Conservation (phyloP, 1,140 invertebrate genomes). For the Drosophila asahinai region DNA sequence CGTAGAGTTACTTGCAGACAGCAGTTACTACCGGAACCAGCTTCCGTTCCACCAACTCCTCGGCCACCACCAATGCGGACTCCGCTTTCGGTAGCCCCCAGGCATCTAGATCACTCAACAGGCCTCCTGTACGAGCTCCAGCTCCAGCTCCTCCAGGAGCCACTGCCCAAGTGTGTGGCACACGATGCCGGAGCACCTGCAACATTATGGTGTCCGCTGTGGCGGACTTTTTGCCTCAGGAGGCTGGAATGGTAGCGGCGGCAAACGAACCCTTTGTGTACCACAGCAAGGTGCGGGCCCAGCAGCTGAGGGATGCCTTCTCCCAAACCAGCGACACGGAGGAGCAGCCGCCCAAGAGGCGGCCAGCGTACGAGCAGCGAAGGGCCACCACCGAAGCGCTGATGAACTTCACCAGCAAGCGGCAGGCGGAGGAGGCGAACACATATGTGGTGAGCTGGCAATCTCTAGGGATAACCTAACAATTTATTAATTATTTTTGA, state of each 20-base stretch:
- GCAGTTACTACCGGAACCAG: conserved; percentile 63
- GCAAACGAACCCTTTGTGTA: conserved; percentile 72
- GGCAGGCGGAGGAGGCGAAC: conserved; percentile 79
- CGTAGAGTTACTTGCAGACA: conserved; percentile 5
- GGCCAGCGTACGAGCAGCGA: conserved; percentile 69
- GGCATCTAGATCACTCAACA: conserved; percentile 45
- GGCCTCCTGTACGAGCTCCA: conserved; percentile 1
- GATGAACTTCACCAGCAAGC: conserved; percentile 55
- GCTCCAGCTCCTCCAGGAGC: conserved; percentile 17
- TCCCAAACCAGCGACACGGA: conserved; percentile 83
- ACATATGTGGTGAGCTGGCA: conserved; percentile 65
- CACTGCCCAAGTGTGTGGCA: conserved; percentile 68
- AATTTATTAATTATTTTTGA: background rate
- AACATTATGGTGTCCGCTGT: conserved; percentile 88
- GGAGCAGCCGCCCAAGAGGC: conserved; percentile 52
- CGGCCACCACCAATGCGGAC: conserved; percentile 70
- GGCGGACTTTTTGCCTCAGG: conserved; percentile 73
- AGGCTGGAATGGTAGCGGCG: conserved; percentile 9
- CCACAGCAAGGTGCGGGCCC: conserved; percentile 73
- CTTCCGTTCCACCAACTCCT: conserved; percentile 81
- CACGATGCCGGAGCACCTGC: conserved; percentile 89
- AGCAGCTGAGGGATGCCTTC: conserved; percentile 81
- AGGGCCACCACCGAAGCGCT: conserved; percentile 77
- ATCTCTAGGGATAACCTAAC: background rate
- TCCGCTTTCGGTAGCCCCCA: conserved; percentile 82